A percentile compares a stretch with the other conserved stretches of the same genome.
phyloP scores from a whole-genome alignment of 2,113 vertebrate genomes.

The Psittacara wagleri region DNA sequence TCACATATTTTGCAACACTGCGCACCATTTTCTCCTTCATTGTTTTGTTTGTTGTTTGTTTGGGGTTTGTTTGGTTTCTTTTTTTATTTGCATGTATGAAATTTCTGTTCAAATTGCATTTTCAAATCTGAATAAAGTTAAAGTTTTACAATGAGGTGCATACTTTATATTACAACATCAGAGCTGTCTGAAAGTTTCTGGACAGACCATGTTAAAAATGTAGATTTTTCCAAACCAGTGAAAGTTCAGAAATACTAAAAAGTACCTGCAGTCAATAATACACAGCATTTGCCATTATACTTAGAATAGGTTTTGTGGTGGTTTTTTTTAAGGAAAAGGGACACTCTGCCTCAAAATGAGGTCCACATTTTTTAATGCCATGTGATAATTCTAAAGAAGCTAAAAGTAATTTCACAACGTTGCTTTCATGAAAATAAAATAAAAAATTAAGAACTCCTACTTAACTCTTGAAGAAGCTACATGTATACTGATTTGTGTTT shows the following conservation, averaged over 20 bases:
- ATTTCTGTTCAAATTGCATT: background rate
- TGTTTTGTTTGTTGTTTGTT: background rate
- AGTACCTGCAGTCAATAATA: background rate
- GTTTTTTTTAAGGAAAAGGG: background rate
- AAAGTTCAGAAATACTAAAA: background rate
- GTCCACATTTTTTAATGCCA: background rate
- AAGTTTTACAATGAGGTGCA: background rate
- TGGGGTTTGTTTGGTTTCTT: fast-evolving
- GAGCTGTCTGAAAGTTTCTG: background rate
- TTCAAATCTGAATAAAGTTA: background rate
- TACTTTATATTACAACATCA: background rate
- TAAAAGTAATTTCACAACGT: background rate
- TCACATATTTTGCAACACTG: background rate
- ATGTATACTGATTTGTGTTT: background rate
- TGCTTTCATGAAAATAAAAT: background rate
- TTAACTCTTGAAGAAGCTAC: background rate
- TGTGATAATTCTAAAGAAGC: background rate
- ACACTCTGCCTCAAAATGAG: background rate
- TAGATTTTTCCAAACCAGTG: background rate
- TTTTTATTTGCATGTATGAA: background rate
- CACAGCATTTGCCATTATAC: background rate
- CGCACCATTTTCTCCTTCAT: background rate
- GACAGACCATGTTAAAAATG: background rate
- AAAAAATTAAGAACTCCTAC: too few relatives aligned
- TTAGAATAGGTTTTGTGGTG: background rate